Percentiles rank a stretch among this genome's conserved stretches.
phyloP scores from a whole-genome alignment of 1,140 invertebrate genomes.

The Bombus balteatus region DNA sequence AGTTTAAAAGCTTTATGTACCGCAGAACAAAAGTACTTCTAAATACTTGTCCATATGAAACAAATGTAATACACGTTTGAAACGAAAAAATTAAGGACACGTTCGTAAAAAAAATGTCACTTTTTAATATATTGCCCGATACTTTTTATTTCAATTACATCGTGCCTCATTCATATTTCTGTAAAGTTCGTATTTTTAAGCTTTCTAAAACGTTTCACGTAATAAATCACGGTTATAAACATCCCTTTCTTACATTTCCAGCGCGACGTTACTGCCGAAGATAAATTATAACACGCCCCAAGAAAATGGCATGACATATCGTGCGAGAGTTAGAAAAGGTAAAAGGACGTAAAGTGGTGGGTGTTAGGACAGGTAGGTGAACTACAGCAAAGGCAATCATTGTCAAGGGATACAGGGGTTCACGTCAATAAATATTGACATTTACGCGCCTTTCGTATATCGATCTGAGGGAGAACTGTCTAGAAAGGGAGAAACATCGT shows the following conservation, averaged over 20 bases:
- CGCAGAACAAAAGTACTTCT: slow-evolving; percentile 37
- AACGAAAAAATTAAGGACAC: background rate
- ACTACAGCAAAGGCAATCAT: slow-evolving; percentile 59
- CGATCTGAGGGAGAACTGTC: slow-evolving; percentile 24
- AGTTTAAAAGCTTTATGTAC: slow-evolving; percentile 55
- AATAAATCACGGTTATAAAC: slow-evolving; percentile 42
- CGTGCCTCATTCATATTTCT: background rate
- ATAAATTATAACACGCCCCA: slow-evolving; percentile 51
- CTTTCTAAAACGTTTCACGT: slow-evolving; percentile 28
- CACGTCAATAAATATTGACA: slow-evolving; percentile 61
- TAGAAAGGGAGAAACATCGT: background rate
- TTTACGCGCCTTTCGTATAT: slow-evolving; percentile 50
- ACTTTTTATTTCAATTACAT: background rate
- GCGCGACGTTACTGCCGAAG: slow-evolving; percentile 43
- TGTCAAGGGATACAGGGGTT: slow-evolving; percentile 33
- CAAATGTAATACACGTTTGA: background rate
- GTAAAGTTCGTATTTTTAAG: background rate
- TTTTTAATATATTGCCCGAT: background rate
- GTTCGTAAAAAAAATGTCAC: background rate
- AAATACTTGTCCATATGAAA: background rate
- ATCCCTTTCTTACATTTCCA: slow-evolving; percentile 33
- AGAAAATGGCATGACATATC: slow-evolving; percentile 64
- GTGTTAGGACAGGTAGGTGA: slow-evolving; percentile 48
- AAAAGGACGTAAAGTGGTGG: slow-evolving; percentile 55
- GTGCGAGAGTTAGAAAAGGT: slow-evolving; percentile 47